Conservation (phyloP, 2,888 invertebrate genomes). For the Blera fallax region DNA sequence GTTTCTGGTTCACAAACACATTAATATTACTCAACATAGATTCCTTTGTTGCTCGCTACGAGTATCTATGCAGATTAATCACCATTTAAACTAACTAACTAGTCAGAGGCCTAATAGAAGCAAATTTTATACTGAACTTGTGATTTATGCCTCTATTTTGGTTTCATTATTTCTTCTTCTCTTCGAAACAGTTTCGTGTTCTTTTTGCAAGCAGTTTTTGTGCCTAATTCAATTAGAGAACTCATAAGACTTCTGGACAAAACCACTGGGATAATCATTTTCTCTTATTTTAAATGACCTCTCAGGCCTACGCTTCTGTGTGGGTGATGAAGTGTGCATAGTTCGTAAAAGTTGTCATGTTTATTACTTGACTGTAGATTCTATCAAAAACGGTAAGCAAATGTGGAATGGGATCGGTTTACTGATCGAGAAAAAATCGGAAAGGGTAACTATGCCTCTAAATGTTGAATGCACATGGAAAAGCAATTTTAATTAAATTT, state of each 20-base stretch:
- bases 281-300: background rate
- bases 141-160: background rate
- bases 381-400: background rate
- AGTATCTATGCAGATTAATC: conserved; percentile 29
- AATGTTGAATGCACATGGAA: too few species aligned
- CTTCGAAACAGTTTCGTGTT: background rate
- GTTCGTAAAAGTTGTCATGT: background rate
- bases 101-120: background rate
- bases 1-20: background rate
- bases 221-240: conserved; percentile 31
- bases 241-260: background rate
- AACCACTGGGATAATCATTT: background rate
- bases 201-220: background rate
- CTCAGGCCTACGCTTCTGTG: background rate
- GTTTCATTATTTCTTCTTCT: background rate
- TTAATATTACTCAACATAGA: background rate
- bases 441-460: too few species aligned
- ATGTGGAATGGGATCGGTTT: background rate
- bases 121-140: background rate
- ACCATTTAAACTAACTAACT: conserved; percentile 25
- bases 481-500: too few species aligned
- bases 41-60: too few species aligned
- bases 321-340: background rate
- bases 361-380: background rate
- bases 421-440: too few species aligned